A percentile compares a stretch with the other conserved stretches of the same genome.
phyloP scores from a whole-genome alignment of 2,113 vertebrate genomes.

The Bubalus kerabau region DNA sequence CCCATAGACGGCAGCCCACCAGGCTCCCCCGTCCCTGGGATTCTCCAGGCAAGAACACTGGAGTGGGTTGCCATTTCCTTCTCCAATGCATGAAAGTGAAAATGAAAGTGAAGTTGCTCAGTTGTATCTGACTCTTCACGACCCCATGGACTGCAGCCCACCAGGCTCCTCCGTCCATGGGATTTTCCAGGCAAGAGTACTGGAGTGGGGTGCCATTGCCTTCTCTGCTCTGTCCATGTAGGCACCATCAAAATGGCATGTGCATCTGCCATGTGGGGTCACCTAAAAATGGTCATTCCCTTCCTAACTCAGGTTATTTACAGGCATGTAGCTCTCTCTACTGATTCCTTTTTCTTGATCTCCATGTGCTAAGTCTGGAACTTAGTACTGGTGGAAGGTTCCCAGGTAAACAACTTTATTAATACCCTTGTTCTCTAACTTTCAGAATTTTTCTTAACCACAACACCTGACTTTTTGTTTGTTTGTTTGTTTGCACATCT shows the following conservation, averaged over 20 bases:
- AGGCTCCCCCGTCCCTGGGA: too few relatives aligned
- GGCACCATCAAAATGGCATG: neutral
- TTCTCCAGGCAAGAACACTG: too few relatives aligned
- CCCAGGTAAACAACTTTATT: neutral
- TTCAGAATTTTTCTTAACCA: neutral
- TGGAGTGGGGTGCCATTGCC: too few relatives aligned
- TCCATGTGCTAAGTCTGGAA: neutral
- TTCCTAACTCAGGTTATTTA: neutral
- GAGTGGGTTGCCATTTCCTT: too few relatives aligned
- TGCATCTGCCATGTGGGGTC: neutral
- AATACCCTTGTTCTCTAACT: neutral
- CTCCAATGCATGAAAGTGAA: too few relatives aligned
- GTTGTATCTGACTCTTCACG: accelerated
- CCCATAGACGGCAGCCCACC: too few relatives aligned
- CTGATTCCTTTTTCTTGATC: neutral
- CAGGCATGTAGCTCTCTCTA: neutral
- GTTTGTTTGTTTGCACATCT: neutral
- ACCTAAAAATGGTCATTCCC: neutral
- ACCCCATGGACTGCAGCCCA: too few relatives aligned
- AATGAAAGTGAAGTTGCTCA: too few relatives aligned
- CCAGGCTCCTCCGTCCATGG: too few relatives aligned
- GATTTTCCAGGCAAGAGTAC: too few relatives aligned
- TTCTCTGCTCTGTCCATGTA: neutral
- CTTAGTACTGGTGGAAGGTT: neutral
- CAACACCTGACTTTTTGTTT: neutral